phyloP scores from a whole-genome alignment of 2,888 invertebrate genomes.

The Helobdella robusta region DNA sequence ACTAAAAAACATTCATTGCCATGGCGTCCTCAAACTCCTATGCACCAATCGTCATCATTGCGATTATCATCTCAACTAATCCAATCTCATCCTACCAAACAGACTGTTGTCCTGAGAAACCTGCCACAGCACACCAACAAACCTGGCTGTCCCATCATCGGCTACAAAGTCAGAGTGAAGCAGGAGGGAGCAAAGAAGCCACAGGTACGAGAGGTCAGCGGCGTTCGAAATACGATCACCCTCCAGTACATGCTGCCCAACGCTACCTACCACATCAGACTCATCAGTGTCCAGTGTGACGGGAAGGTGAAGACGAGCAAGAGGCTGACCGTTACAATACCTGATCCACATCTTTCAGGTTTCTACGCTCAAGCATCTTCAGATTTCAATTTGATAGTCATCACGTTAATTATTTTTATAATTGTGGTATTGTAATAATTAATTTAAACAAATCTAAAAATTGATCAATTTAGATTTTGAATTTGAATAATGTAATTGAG shows the following conservation, averaged over 20 bases:
- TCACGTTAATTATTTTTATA: no score
- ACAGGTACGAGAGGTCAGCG: constrained; percentile 31
- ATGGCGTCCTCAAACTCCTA: no score
- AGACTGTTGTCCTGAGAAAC: constrained; percentile 23
- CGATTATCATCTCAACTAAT: no score
- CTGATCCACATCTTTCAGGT: constrained; percentile 6
- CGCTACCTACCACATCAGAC: constrained; percentile 30
- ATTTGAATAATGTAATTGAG: no score
- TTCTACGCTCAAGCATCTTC: no score
- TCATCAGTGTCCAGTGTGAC: constrained; percentile 32
- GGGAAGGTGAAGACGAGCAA: constrained; percentile 31
- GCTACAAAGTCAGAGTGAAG: constrained; percentile 33
- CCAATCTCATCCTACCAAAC: no score
- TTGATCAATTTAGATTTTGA: no score
- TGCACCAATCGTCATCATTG: no score
- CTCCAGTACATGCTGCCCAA: constrained; percentile 27
- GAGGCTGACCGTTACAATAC: constrained; percentile 31
- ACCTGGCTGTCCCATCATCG: constrained; percentile 29
- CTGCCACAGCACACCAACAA: constrained; percentile 9
- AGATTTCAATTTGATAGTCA: no score
- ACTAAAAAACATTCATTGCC: no score
- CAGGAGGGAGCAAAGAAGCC: constrained; percentile 27
- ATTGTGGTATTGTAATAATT: no score
- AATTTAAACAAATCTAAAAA: no score
- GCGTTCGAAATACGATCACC: constrained; percentile 21